A percentile compares a stretch with the other conserved stretches of the same genome.
These are phyloP conservation scores for Balearica regulorum DNA, from an alignment of 2,797 vertebrate genomes.

Conservation along the genomic window DNA sequence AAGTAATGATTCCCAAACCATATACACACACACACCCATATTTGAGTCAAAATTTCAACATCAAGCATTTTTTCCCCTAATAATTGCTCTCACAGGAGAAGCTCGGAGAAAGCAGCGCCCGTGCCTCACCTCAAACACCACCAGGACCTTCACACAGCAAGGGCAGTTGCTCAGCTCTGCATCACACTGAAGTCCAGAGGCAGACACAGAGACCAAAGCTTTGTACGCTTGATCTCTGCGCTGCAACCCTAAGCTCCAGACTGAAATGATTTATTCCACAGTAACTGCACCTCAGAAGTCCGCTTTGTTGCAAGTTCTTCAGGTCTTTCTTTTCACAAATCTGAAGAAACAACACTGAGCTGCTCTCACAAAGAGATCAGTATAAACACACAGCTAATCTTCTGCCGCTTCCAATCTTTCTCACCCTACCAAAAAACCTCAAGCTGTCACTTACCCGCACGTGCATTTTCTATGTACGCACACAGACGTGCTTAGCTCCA, in stretches of 20 bases:
- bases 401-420: neutral
- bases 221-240: neutral
- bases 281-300: neutral
- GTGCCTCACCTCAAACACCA: neutral
- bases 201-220: neutral
- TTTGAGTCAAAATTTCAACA: neutral
- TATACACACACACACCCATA: fast-evolving
- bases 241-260: neutral
- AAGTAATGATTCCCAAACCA: neutral
- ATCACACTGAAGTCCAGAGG: neutral
- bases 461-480: fast-evolving
- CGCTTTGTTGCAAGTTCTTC: neutral
- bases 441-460: neutral
- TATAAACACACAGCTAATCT: neutral
- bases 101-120: neutral
- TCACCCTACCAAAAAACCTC: neutral
- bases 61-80: neutral
- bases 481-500: neutral
- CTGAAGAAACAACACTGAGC: neutral
- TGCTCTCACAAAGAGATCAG: neutral
- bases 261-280: neutral
- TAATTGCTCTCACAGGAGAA: neutral
- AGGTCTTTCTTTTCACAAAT: neutral
- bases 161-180: neutral
- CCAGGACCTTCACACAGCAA: neutral